Evolutionary conservation across 1,140 invertebrate species (phyloP), one percentile per base, ranked within the genome.

Genomic region (Coptotermes formosanus): DNA sequence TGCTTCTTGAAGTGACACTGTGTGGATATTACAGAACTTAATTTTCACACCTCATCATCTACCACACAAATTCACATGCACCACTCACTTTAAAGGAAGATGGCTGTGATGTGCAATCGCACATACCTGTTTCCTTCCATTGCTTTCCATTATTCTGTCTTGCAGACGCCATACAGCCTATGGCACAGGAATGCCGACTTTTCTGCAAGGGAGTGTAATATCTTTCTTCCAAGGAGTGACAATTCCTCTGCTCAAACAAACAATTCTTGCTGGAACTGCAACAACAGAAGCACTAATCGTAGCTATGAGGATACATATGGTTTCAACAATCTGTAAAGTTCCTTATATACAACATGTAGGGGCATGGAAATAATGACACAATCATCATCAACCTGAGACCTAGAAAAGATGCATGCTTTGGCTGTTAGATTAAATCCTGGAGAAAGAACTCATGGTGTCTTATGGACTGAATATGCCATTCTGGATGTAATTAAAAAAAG

Each of bases 151-250:
- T 48, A 87, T 83, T 86, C 88, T 89, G 38, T 88, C 88, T 45
- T 88, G 83, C 59, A 88, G 87, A 82, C 94, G 95, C 96, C 96
- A 97, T 25, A 93, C 93, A n/a, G 94, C 94, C 0, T 93, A 93
- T 0, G 95, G 95, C 14, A 94, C 91, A 0, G 96, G 96, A 3
- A 95, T 92, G 4, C 97, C 97, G 1, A 97, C 96, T 89, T 95
- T 94, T 87, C 95, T 94, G 89, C 97, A 97, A 0, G 95, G 94
- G 38, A 97, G 89, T 25, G 93, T 94, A 38, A 97, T 93, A 87
- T 97, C 95, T 89, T 96, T 95, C 89, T 97, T 97, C 96, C 96
- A 97, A 11, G 96, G 95, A 11, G 95, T 96, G 21, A 96, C 92
- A 82, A 97, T 93, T 83, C 93, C 93, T 82, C 94, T 93, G 69